phyloP scores from a whole-genome alignment of 2,113 vertebrate species.

The Daboia siamensis region DNA sequence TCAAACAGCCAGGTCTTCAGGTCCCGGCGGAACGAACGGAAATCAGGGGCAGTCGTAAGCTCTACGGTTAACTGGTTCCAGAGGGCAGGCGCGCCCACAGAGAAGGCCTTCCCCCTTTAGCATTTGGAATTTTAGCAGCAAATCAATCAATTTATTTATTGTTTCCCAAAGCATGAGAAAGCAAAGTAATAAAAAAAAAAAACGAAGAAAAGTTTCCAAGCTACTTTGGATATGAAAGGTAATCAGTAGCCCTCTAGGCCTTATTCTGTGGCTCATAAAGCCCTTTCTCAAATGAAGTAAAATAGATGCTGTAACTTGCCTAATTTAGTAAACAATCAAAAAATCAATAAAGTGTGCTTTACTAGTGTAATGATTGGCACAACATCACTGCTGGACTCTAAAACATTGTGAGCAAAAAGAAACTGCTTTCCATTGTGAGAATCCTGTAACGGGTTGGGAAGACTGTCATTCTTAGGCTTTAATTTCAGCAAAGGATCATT shows the following conservation, averaged over 20 bases:
- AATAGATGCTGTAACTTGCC: neutral
- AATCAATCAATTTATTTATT: neutral
- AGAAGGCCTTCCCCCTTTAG: too few species aligned
- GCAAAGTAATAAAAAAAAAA: neutral
- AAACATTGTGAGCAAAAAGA: neutral
- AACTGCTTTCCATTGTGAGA: neutral
- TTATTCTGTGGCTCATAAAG: neutral
- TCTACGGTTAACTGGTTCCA: too few species aligned
- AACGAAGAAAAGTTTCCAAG: neutral
- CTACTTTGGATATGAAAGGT: neutral
- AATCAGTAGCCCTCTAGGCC: neutral
- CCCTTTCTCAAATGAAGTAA: neutral
- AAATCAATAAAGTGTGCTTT: neutral
- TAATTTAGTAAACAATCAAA: neutral
- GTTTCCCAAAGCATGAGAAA: neutral
- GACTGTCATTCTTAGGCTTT: neutral
- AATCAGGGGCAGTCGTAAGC: too few species aligned
- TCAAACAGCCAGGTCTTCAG: too few species aligned
- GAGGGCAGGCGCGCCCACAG: too few species aligned
- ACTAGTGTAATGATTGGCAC: neutral
- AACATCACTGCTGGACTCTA: neutral
- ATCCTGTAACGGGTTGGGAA: neutral
- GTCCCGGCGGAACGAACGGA: too few species aligned
- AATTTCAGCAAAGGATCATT: neutral
- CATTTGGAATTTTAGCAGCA: neutral